Percentiles rank a stretch among this genome's conserved stretches.
Conservation (phyloP, 2,888 invertebrate genomes). For the Cristatella mucedo region DNA sequence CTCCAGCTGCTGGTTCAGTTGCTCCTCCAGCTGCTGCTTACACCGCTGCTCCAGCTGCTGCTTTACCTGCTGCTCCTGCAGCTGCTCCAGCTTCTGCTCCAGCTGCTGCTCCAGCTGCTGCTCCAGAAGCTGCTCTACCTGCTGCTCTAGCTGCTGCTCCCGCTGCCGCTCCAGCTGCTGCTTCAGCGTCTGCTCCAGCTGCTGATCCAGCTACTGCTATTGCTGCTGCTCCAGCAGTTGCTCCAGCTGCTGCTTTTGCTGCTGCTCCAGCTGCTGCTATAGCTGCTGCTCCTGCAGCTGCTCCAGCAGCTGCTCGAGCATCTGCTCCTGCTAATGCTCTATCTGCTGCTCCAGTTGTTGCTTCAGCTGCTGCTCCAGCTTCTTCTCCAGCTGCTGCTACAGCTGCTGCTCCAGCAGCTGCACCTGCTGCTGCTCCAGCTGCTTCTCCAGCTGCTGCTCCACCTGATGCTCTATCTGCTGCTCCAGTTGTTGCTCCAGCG, state of each 20-base stretch:
- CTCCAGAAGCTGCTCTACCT: too few relatives aligned
- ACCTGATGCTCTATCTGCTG: neutral
- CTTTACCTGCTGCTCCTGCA: slow-evolving; percentile 11
- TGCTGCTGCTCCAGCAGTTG: too few relatives aligned
- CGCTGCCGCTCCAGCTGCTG: too few relatives aligned
- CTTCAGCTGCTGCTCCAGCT: neutral
- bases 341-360: too few relatives aligned
- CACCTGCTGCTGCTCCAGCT: neutral
- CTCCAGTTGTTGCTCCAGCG: neutral
- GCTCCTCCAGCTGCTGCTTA: slow-evolving; percentile 11
- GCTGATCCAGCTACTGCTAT: too few relatives aligned
- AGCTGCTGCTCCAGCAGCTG: too few relatives aligned
- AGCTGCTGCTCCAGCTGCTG: slow-evolving; percentile 6
- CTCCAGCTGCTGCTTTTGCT: too few relatives aligned
- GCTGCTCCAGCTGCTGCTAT: too few relatives aligned
- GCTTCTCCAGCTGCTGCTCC: slow-evolving; percentile 3
- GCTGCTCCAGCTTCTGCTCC: slow-evolving; percentile 12
- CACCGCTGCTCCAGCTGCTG: slow-evolving; percentile 11
- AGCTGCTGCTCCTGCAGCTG: neutral
- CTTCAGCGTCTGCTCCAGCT: too few relatives aligned
- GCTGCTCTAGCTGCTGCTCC: too few relatives aligned
- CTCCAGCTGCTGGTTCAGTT: slow-evolving; percentile 4
- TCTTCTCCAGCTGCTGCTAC: slow-evolving; percentile 1
- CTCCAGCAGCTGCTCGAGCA: neutral
- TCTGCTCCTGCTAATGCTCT: slow-evolving; percentile 6